These are phyloP conservation scores for Drosophila lacertosa DNA, from an alignment of 1,140 invertebrate genomes.

Conservation along the genomic window DNA sequence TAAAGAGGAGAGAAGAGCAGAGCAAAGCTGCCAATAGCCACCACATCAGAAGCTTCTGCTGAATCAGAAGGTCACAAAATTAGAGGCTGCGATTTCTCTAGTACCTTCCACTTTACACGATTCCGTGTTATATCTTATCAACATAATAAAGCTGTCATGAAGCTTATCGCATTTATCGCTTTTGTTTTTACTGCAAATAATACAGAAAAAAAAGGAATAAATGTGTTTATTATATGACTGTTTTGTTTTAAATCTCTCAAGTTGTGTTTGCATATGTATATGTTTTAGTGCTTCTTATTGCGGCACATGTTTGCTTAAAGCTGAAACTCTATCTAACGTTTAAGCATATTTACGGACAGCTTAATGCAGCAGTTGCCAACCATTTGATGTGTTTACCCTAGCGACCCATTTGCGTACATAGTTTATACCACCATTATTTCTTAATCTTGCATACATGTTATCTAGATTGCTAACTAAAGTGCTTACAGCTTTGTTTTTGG, in stretches of 20 bases:
- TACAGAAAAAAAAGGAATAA: constrained; percentile 12
- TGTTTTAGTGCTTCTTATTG: constrained; percentile 15
- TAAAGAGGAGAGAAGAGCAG: background rate
- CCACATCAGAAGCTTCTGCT: constrained; percentile 6
- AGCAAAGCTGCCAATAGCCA: background rate
- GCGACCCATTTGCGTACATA: constrained; percentile 37
- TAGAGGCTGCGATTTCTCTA: constrained; percentile 14
- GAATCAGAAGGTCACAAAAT: constrained; percentile 24
- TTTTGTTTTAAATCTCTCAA: constrained; percentile 36
- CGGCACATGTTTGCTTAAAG: constrained; percentile 33
- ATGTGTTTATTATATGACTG: constrained; percentile 30
- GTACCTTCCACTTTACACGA: constrained; percentile 30
- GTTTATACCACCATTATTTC: constrained; percentile 10
- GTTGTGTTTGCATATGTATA: constrained; percentile 29
- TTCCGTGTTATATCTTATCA: constrained; percentile 34
- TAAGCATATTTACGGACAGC: constrained; percentile 36
- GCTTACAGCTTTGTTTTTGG: constrained; percentile 3
- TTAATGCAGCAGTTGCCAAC: constrained; percentile 39
- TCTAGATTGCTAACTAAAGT: constrained; percentile 10
- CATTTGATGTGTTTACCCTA: constrained; percentile 54
- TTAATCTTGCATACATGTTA: constrained; percentile 8
- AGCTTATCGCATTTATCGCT: constrained; percentile 33
- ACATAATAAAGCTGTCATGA: constrained; percentile 20
- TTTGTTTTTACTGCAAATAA: constrained; percentile 32
- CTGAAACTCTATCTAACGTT: constrained; percentile 20